Evolutionary conservation across 2,113 vertebrate genomes (phyloP).

Genomic region (Nettapus auritus): DNA sequence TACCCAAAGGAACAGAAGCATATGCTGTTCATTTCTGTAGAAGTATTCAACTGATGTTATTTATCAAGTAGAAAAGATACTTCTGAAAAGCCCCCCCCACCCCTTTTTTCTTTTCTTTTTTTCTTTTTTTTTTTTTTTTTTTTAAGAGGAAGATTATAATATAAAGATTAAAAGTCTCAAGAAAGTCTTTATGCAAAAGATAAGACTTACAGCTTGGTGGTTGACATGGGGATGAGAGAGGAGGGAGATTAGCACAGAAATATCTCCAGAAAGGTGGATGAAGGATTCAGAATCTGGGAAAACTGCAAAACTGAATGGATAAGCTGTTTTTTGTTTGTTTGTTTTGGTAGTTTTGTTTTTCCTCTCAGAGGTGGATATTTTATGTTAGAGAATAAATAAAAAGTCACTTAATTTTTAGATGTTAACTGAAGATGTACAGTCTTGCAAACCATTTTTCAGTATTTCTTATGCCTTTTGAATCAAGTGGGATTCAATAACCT

Average conservation of each 20-base stretch:
- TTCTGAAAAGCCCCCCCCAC: neutral
- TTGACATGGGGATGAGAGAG: neutral
- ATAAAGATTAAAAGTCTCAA: neutral
- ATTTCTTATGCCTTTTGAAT: neutral
- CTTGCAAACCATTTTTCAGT: neutral
- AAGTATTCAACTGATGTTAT: neutral
- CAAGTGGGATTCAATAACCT: neutral
- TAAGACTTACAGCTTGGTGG: neutral
- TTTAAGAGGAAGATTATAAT: neutral
- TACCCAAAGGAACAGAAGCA: neutral
- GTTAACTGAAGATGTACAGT: neutral
- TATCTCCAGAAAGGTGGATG: neutral
- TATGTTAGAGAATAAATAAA: neutral
- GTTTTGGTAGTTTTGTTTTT: neutral
- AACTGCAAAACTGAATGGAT: neutral
- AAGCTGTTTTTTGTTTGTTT: neutral
- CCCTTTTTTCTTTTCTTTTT: too few species aligned
- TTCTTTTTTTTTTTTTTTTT: too few species aligned
- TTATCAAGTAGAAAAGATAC: neutral
- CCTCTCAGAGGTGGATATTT: neutral
- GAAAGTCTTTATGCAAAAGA: neutral
- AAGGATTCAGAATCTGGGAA: neutral
- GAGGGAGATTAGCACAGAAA: neutral
- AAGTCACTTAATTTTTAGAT: neutral
- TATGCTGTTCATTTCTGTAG: neutral